These are phyloP conservation scores for Sorex araneus DNA, from an alignment of 2,113 vertebrate genomes.

Conservation along the genomic window DNA sequence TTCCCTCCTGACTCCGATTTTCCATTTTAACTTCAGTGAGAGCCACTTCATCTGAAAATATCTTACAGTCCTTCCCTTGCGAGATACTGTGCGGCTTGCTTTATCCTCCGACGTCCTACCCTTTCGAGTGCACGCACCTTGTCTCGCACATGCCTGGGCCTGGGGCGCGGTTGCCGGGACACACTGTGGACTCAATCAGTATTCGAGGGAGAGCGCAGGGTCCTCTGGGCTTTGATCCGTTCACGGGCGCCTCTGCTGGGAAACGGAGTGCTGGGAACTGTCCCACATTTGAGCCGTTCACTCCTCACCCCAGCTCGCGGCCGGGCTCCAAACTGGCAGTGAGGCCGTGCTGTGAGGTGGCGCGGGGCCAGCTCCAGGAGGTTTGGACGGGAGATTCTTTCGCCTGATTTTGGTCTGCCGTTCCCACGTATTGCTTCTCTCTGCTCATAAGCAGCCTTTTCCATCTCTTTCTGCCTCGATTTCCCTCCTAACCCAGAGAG, in stretches of 20 bases:
- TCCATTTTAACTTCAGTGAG: background rate
- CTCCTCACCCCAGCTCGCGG: slow-evolving; percentile 21
- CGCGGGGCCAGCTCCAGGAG: slow-evolving; percentile 22
- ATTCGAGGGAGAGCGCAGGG: background rate
- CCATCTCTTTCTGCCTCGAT: background rate
- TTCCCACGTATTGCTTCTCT: background rate
- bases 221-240: background rate
- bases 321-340: slow-evolving; percentile 60
- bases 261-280: slow-evolving; percentile 49
- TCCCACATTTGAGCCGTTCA: slow-evolving; percentile 68
- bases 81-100: background rate
- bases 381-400: background rate
- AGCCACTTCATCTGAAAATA: background rate
- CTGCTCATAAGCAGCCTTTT: background rate
- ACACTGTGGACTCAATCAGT: slow-evolving; percentile 24
- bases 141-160: background rate
- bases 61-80: background rate
- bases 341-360: slow-evolving; percentile 52
- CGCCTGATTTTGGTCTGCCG: slow-evolving; percentile 32
- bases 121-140: background rate
- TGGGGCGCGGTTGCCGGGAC: background rate
- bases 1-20: background rate
- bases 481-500: background rate
- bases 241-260: background rate
- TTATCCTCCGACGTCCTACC: background rate